Evolutionary conservation across 2,888 invertebrate species (phyloP), one percentile per base, ranked within the genome.

Genomic region (Orchesella flavescens): DNA sequence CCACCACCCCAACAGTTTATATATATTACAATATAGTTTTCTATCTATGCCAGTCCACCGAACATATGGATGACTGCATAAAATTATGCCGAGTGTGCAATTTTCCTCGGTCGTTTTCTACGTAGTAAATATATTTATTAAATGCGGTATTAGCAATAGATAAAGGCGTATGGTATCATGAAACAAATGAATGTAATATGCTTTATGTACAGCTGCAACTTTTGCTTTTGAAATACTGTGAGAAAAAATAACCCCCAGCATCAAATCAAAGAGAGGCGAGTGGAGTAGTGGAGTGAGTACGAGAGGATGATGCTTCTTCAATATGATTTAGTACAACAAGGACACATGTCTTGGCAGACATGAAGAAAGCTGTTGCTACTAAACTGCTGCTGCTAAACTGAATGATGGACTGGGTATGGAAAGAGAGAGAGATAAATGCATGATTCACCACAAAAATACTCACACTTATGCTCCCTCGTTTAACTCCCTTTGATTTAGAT

Each of bases 31-130:
- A 53, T n/a, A 2, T 53, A 5, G 59, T 17, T 21, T 59, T 59
- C 17, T 21, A 12, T 10, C 12, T 59, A 17, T 59, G n/a, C 10
- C 17, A 17, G 19, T 21, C 21, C n/a, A 17, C 17, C 59, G 34
- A 59, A 59, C 59, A 17, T 59, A 17, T 59, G 59, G 59, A 59
- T 59, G 21, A 21, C 59, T 21, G 12, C 17, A 46, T 66, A 66
- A 44, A n/a, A n/a, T n/a, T 66, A 19, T 59, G 72, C 21, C 44
- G 59, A 73, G 72, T 73, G 72, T 59, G 72, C 72, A 73, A 73
- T 73, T 71, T 71, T 21, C 17, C 46, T 21, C 10, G 49, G 17
- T 17, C 49, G 15, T 34, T 17, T 69, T 69, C 23, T n/a, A 10
- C 69, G 24, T 43, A 17, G 34, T 7, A 34, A 4, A 34, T 7